Base-by-base conservation (phyloP, 2,888 invertebrate genomes). In the Luperina testacea region DNA sequence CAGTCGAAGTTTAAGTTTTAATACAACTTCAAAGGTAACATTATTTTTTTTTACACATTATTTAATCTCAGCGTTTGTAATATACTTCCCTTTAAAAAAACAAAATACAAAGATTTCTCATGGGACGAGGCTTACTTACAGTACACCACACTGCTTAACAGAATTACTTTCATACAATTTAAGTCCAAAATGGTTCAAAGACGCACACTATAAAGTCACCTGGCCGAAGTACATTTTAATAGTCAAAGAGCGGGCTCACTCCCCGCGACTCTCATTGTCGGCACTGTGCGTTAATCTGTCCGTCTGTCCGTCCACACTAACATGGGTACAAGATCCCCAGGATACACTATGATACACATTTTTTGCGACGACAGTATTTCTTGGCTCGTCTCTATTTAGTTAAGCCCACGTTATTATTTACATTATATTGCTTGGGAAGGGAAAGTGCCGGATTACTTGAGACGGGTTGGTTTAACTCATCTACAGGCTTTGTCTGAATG, bases 251-350 rank as follows among this genome's bases (percentile, higher is more conserved):
- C 81, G 59, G 83, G 74, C 80, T 69, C 70, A 71, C 59, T 48
- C 75, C 75, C 75, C 80, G 80, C 80, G 82, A 65, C 63, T 77
- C 89, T 91, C 90, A 91, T 90, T 91, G 91, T 91, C 90, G 87
- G 89, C 72, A 64, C 71, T 83, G 88, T 88, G 85, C 89, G 92
- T 92, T 94, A 94, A 93, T 94, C 94, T 92, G 93, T 94, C 94
- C 90, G 92, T 90, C 92, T 90, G 93, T 92, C 92, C 83, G 88
- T 92, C 91, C 82, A 77, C 77, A 65, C 82, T 88, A 88, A 91
- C 90, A 90, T 89, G 92, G 91, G 91, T 91, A 81, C 81, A 38
- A 80, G 81, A 79, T 85, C 85, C 87, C 81, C 61, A 71, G 86
- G 78, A 86, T 88, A 83, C 85, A 87, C 85, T 89, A 89, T 89